A percentile compares a stretch with the other conserved stretches of the same genome.
Evolutionary conservation across 1,140 invertebrate species (phyloP).

Genomic region (Drosophila pseudoananassae): DNA sequence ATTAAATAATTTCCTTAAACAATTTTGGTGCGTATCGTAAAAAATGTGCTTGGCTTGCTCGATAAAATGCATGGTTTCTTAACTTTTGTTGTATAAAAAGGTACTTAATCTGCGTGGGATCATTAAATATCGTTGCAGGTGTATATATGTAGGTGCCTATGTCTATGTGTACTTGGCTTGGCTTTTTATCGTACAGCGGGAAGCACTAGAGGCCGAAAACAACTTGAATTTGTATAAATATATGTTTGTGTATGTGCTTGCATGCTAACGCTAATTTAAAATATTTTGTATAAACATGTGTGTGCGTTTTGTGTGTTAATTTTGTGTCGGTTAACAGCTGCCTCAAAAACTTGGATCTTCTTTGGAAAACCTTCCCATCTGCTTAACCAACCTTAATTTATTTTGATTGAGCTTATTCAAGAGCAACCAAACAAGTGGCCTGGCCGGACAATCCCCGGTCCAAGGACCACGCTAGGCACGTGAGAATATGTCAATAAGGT

Average conservation of each 20-base stretch:
- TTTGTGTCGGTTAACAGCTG: slow-evolving; percentile 22
- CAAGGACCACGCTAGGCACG: slow-evolving; percentile 43
- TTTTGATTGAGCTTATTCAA: slow-evolving; percentile 73
- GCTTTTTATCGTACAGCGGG: slow-evolving; percentile 42
- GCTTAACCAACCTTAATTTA: slow-evolving; percentile 25
- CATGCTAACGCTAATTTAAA: slow-evolving; percentile 42
- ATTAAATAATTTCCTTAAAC: slow-evolving; percentile 57
- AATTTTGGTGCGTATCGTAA: slow-evolving; percentile 42
- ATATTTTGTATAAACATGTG: slow-evolving; percentile 22
- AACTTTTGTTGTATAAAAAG: slow-evolving; percentile 68
- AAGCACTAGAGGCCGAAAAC: slow-evolving; percentile 29
- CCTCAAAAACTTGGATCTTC: slow-evolving; percentile 10
- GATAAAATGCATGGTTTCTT: slow-evolving; percentile 62
- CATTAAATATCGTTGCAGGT: slow-evolving; percentile 57
- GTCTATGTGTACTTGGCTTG: slow-evolving; percentile 28
- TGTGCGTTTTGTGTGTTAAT: slow-evolving; percentile 24
- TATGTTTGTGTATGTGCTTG: slow-evolving; percentile 11
- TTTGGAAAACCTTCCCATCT: slow-evolving; percentile 15
- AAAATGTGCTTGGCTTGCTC: slow-evolving; percentile 35
- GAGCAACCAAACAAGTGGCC: slow-evolving; percentile 58
- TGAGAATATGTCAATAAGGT: slow-evolving; percentile 48
- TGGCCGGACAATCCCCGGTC: neutral
- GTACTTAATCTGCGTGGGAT: slow-evolving; percentile 76
- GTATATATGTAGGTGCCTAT: slow-evolving; percentile 49
- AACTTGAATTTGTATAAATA: slow-evolving; percentile 42